A percentile compares a stretch with the other conserved stretches of the same genome.
Evolutionary conservation across 1,140 invertebrate species (phyloP).

Genomic region (Cotesia chilonis): DNA sequence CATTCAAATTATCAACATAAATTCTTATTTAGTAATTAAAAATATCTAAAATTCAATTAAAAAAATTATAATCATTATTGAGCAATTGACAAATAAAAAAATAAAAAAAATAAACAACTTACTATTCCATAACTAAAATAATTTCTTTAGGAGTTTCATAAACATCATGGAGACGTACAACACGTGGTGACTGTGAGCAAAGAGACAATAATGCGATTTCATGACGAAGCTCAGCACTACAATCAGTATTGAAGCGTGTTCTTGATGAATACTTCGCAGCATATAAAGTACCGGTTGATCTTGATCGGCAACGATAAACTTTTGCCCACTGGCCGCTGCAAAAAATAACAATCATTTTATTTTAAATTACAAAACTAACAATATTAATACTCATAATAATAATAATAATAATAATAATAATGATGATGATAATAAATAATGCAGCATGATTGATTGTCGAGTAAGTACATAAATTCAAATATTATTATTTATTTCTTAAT

Average conservation of each 20-base stretch:
- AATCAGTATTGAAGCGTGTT: conserved; percentile 71
- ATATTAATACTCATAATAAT: too few relatives aligned
- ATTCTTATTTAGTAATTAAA: too few relatives aligned
- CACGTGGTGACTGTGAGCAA: conserved; percentile 70
- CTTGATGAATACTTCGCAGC: conserved; percentile 82
- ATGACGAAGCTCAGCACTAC: conserved; percentile 72
- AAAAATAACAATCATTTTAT: conserved; percentile 30
- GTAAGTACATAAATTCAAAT: too few relatives aligned
- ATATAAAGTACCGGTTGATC: conserved; percentile 70
- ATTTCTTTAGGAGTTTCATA: conserved; percentile 77
- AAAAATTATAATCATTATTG: not conserved
- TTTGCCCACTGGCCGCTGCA: conserved; percentile 80
- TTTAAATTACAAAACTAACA: not conserved
- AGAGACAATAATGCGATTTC: conserved; percentile 76
- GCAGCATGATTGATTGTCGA: too few relatives aligned
- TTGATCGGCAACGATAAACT: conserved; percentile 74
- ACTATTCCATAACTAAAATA: conserved; percentile 81
- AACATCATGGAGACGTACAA: conserved; percentile 77
- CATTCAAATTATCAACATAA: too few relatives aligned
- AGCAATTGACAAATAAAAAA: not conserved
- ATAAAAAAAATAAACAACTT: conserved; percentile 58
- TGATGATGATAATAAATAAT: not conserved
- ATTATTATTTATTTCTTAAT: conserved; percentile 22
- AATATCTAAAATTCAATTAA: too few relatives aligned
- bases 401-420: not conserved